phyloP scores from a whole-genome alignment of 1,140 invertebrate genomes.

The Bombus balteatus region DNA sequence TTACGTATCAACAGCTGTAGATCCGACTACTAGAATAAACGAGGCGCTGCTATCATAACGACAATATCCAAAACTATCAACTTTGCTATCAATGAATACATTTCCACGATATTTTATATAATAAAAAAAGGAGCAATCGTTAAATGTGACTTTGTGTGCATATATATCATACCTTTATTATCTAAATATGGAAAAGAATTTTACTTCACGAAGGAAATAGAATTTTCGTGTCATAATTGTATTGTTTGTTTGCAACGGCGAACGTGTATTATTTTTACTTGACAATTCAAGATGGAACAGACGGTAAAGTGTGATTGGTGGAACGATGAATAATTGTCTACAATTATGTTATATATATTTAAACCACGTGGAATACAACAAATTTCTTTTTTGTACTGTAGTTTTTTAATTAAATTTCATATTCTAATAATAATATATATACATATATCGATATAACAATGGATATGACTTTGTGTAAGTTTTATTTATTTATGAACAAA shows the following conservation, averaged over 20 bases:
- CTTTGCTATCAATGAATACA: background rate
- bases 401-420: background rate
- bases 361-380: slow-evolving; percentile 42
- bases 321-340: background rate
- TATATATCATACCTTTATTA: background rate
- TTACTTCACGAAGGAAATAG: background rate
- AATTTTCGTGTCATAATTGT: background rate
- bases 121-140: background rate
- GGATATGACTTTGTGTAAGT: background rate
- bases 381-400: slow-evolving; percentile 6
- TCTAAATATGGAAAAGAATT: background rate
- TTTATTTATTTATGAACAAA: slow-evolving; percentile 35
- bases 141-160: background rate
- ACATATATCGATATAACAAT: background rate
- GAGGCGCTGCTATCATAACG: slow-evolving; percentile 69
- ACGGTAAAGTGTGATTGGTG: slow-evolving; percentile 69
- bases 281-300: slow-evolving; percentile 51
- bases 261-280: slow-evolving; percentile 34
- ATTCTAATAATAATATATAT: background rate
- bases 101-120: background rate
- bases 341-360: background rate
- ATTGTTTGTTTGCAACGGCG: background rate
- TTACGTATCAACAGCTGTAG: slow-evolving; percentile 66
- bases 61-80: slow-evolving; percentile 61
- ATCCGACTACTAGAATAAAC: slow-evolving; percentile 35